A percentile compares a stretch with the other conserved stretches of the same genome.
Conservation (phyloP, 2,888 invertebrate species). For the Caenorhabditis sp. region DNA sequence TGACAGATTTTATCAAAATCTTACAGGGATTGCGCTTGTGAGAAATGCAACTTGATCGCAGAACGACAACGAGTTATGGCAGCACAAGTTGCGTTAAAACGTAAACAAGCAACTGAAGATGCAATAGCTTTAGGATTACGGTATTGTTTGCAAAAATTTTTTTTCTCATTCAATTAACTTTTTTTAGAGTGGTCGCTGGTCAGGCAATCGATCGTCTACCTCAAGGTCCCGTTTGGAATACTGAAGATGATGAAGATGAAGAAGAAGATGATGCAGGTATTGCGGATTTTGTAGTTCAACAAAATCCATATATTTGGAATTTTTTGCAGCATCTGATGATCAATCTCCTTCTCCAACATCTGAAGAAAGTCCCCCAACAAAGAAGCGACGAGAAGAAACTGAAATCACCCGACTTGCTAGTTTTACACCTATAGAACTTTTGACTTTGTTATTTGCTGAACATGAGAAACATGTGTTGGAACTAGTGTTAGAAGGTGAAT, state of each 20-base stretch:
- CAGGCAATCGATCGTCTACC: constrained; percentile 78
- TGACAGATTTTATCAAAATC: neutral
- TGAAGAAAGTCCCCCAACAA: constrained; percentile 10
- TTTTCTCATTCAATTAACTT: neutral
- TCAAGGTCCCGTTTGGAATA: constrained; percentile 85
- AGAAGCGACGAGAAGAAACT: constrained; percentile 12
- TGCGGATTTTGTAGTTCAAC: constrained; percentile 25
- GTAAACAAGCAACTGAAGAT: constrained; percentile 69
- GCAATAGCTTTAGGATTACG: constrained; percentile 68
- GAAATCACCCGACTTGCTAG: constrained; percentile 28
- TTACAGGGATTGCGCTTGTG: constrained; percentile 88
- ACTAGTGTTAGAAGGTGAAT: constrained; percentile 80
- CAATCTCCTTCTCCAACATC: constrained; percentile 17
- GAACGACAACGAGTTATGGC: constrained; percentile 98
- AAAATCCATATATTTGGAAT: too few species aligned
- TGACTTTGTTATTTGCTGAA: constrained; percentile 84
- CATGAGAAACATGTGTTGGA: constrained; percentile 81
- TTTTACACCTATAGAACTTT: constrained; percentile 79
- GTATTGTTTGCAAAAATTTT: constrained; percentile 9
- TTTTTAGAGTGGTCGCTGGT: constrained; percentile 56
- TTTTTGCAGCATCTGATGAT: neutral
- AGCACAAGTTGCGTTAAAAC: constrained; percentile 78
- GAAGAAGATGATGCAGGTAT: constrained; percentile 35
- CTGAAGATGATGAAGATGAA: constrained; percentile 32
- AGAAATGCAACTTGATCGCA: constrained; percentile 96